Conservation (phyloP, 2,113 vertebrate genomes). For the Grallaria varia region DNA sequence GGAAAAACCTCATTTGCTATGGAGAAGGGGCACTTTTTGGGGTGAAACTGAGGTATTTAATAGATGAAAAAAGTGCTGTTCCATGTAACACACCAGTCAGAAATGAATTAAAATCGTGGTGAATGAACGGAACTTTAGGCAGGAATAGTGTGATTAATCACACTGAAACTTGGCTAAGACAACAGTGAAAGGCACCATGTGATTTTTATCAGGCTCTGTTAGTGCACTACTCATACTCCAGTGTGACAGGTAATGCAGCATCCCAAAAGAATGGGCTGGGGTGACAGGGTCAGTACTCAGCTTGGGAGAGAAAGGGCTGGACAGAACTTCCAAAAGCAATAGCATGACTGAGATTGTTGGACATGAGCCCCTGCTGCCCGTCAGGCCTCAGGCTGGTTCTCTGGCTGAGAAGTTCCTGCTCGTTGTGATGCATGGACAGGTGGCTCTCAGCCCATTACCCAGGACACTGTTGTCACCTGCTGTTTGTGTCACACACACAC, state of each 20-base stretch:
- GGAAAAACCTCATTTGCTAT: background rate
- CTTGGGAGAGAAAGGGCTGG: background rate
- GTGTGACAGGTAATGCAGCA: background rate
- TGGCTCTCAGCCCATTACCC: background rate
- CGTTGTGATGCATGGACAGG: background rate
- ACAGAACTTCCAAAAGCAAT: background rate
- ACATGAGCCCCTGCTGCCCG: background rate
- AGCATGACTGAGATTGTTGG: background rate
- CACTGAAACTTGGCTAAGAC: slow-evolving; percentile 13
- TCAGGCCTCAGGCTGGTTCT: background rate
- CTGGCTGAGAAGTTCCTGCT: background rate
- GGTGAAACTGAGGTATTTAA: background rate
- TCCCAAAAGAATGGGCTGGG: background rate
- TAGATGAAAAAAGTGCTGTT: background rate
- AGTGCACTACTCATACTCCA: background rate
- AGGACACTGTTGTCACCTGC: accelerated
- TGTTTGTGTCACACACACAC: background rate
- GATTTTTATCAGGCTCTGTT: slow-evolving; percentile 21
- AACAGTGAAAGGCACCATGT: background rate
- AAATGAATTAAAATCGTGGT: background rate
- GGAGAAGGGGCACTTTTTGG: background rate
- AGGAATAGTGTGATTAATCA: slow-evolving; percentile 34
- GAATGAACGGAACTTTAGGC: background rate
- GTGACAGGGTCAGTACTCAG: background rate
- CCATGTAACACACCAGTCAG: background rate